Base-by-base conservation (phyloP, 2,888 invertebrate genomes). In the Ennomos fuscantarius region DNA sequence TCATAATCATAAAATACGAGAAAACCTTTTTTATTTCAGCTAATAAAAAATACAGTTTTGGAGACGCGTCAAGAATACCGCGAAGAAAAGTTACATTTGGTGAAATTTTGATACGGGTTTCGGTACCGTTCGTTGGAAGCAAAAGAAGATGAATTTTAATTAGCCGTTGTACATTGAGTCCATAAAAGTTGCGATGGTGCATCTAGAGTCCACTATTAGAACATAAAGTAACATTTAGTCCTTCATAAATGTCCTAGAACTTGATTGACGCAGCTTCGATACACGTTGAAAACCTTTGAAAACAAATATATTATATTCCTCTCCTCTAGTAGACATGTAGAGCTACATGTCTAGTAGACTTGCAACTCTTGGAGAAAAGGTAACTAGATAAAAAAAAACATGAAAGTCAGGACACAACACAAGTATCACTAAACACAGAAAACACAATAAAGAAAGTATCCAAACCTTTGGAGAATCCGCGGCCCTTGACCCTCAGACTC, bases 401-500 rank as follows among this genome's bases (percentile, higher is more conserved):
- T 6, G n/a, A 40, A 32, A 33, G n/a, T 39, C 10, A 10, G 33
- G 11, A 13, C 24, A 9, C 32, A 40, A 48, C 10, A 8, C 31
- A 48, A 39, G 12, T 37, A 24, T 15, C 15, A 1, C 15, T 2
- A 24, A 24, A 24, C 24, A 24, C 24, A 24, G 24, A 24, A 24
- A 24, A 24, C 24, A 24, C 24, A 24, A 24, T 24, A 24, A 24
- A 24, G 3, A 24, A 24, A 24, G 24, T 59, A 62, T 72, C 67
- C 69, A 75, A 79, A 79, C 78, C 77, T 81, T 80, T 75, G 67
- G 73, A 78, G 74, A 68, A 74, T 61, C 66, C 72, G 55, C 68
- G 84, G 82, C 76, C 81, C 80, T 84, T 85, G 83, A 86, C 85
- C 86, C 78, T 69, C 50, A 24, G 24, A 54, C 57, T 60, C 49